phyloP scores from a whole-genome alignment of 2,797 vertebrate species.

The Stomatorhinus walkeri region DNA sequence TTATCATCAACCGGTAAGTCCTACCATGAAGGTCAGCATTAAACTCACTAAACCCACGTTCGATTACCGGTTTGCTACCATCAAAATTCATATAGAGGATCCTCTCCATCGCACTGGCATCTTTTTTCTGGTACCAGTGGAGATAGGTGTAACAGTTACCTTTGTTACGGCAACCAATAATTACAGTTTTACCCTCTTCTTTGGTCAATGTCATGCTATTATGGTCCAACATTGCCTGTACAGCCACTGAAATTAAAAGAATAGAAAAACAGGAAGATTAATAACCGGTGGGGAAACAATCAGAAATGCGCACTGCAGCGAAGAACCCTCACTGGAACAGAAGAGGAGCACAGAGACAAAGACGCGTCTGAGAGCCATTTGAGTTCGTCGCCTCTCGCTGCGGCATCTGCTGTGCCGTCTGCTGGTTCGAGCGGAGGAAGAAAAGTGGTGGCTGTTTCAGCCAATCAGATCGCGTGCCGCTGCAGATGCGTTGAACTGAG shows the following conservation, averaged over 20 bases:
- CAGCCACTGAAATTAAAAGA: neutral
- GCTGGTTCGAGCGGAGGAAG: neutral
- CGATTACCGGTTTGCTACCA: too few species aligned
- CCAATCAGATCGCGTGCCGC: neutral
- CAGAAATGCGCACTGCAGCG: neutral
- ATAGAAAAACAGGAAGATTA: neutral
- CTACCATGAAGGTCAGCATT: neutral
- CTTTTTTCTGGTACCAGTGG: conserved; percentile 10
- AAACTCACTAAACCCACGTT: neutral
- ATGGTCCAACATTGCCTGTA: neutral
- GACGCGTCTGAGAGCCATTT: neutral
- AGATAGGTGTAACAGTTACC: neutral
- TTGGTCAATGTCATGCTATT: neutral
- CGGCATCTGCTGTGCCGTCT: neutral
- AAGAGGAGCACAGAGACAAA: neutral
- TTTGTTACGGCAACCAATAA: neutral
- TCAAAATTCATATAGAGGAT: neutral
- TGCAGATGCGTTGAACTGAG: neutral
- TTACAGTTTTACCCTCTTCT: neutral
- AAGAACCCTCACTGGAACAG: neutral
- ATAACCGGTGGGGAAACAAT: neutral
- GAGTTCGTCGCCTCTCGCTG: neutral
- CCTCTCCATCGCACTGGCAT: neutral
- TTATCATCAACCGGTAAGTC: neutral
- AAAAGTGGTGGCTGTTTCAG: neutral